Evolutionary conservation across 1,140 invertebrate species (phyloP), one percentile per base, ranked within the genome.

Genomic region (Lepidotrigona ventralis): DNA sequence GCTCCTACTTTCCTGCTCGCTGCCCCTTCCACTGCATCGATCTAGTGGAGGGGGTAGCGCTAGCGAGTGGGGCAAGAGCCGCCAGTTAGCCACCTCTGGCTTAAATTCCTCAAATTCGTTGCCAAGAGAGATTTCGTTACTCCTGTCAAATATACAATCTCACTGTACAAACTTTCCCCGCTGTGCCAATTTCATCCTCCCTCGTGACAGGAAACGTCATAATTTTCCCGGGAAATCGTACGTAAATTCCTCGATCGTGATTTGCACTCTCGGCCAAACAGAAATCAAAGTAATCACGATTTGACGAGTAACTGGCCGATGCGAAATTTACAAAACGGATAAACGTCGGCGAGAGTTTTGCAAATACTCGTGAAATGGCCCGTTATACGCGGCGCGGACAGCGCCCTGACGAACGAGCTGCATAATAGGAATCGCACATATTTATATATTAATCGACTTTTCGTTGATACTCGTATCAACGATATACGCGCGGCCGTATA

Each of bases 391-490:
- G 39, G 39, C 39, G 39, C 6, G 39, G 39, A 46, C 39, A 46
- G 9, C 39, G 9, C 39, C 19, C 15, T 53, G 75, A 77, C n/a
- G 53, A 77, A 77, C 15, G 39, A 11, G 26, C 21, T 33, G 33
- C 63, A n/a, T 53, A 64, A 77, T 26, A 53, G 54, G 66, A 56
- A 39, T 39, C 14, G 51, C 23, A 79, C 26, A 79, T 79, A 71
- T 79, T 70, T 77, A 66, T 77, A 53, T 66, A 66, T 33, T 66
- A 77, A 77, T 77, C 77, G 77, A 79, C 64, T 79, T 70, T 54
- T 33, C 21, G 54, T 70, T 70, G 77, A 58, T 70, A 79, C n/a
- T n/a, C 60, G 23, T 66, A 29, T 66, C 66, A 66, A 53, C n/a
- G 75, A 77, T 66, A 63, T 29, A 75, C n/a, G 14, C 2, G 14